A percentile compares a stretch with the other conserved stretches of the same genome.
Conservation (phyloP, 2,888 invertebrate genomes). For the Perdita meconis region DNA sequence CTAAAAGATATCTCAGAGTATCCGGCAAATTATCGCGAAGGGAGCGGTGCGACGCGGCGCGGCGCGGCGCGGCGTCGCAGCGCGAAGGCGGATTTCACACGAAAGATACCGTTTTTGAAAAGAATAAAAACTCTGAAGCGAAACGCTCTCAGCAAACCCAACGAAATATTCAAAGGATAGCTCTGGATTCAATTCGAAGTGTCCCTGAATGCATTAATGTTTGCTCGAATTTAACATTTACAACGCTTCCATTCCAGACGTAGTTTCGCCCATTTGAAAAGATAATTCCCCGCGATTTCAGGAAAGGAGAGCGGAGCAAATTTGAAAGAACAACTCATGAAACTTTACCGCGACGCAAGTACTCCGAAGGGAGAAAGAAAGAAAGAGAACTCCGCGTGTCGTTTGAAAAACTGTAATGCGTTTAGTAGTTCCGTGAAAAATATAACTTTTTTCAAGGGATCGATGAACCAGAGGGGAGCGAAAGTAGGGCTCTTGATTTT, state of each 20-base stretch:
- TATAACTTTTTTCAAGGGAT: not conserved
- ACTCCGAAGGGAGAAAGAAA: not conserved
- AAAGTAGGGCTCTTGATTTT: slow-evolving; percentile 32
- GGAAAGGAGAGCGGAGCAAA: not conserved
- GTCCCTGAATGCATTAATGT: not conserved
- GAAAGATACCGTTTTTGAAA: not conserved
- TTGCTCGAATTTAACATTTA: slow-evolving; percentile 5
- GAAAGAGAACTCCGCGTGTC: no score
- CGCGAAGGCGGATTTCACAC: not conserved
- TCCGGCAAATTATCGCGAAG: not conserved
- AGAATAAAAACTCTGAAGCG: not conserved
- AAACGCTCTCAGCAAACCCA: not conserved
- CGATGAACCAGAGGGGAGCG: not conserved
- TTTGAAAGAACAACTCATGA: not conserved
- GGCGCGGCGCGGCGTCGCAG: no score
- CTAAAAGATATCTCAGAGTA: not conserved
- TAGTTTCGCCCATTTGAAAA: not conserved
- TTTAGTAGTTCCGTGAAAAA: no score
- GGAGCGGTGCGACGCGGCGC: not conserved
- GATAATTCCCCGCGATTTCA: not conserved
- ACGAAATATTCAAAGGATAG: slow-evolving; percentile 3
- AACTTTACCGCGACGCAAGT: not conserved
- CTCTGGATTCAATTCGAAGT: not conserved
- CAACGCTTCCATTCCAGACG: not conserved
- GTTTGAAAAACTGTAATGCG: no score